Conservation (phyloP, 2,113 vertebrate species). For the Cnemophilus loriae region DNA sequence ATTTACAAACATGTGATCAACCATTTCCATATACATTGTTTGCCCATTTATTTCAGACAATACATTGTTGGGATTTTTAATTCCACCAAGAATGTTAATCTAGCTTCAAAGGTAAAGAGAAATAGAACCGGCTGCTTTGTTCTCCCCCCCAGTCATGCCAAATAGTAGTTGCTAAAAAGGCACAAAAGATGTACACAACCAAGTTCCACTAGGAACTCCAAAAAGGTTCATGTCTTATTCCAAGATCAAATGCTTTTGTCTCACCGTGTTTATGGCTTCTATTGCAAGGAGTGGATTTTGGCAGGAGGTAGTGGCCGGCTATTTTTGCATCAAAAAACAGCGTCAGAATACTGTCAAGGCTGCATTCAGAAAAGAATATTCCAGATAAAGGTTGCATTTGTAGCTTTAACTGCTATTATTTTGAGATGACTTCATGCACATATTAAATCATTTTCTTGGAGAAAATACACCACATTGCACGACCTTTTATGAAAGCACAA, state of each 20-base stretch:
- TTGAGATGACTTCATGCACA: neutral
- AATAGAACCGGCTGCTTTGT: neutral
- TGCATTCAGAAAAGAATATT: neutral
- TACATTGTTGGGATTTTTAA: neutral
- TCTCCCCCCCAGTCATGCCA: neutral
- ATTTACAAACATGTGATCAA: neutral
- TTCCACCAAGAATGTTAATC: slow-evolving; percentile 37
- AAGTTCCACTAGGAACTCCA: neutral
- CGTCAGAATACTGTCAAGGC: neutral
- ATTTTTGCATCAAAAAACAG: neutral
- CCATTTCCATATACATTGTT: neutral
- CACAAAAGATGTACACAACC: neutral
- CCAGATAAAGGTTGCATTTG: neutral
- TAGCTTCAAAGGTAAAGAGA: slow-evolving; percentile 31
- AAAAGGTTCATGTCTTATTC: neutral
- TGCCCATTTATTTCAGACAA: slow-evolving; percentile 7
- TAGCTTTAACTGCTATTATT: neutral
- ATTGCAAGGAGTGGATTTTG: neutral
- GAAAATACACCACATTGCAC: neutral
- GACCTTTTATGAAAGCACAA: neutral
- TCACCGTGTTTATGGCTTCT: neutral
- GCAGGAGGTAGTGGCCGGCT: neutral
- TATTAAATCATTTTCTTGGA: neutral
- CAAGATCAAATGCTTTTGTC: neutral
- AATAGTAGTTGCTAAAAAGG: neutral